Conservation (phyloP, 2,797 vertebrate genomes). For the Neopelma chrysocephalum region DNA sequence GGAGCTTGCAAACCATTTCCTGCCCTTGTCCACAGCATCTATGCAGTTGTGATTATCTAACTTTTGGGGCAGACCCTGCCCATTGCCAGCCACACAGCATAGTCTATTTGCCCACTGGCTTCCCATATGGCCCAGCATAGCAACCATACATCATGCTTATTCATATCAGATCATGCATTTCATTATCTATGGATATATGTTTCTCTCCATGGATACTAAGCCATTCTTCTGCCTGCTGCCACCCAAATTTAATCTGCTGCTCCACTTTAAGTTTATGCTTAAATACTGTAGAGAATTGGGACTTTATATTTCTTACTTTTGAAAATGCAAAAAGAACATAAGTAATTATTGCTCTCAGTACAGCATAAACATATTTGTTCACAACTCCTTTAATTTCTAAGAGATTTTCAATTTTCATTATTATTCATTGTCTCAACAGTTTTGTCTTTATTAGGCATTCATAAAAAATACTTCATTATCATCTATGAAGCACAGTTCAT, state of each 20-base stretch:
- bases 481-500: conserved; percentile 33
- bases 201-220: conserved; percentile 10
- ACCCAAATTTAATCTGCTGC: background rate
- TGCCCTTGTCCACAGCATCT: background rate
- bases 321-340: background rate
- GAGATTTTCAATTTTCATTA: conserved; percentile 11
- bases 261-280: background rate
- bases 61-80: background rate
- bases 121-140: background rate
- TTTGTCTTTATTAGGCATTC: conserved; percentile 31
- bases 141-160: background rate
- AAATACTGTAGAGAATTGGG: background rate
- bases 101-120: background rate
- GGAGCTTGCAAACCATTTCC: background rate
- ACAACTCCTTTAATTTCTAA: conserved; percentile 11
- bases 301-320: background rate
- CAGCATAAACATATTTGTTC: background rate
- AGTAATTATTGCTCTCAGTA: background rate
- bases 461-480: conserved; percentile 25
- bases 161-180: background rate
- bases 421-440: conserved; percentile 10
- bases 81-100: background rate
- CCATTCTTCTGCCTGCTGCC: background rate
- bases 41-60: background rate
- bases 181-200: background rate